These are phyloP conservation scores for Oscheius sp. DNA, from an alignment of 2,888 invertebrate genomes.

Conservation along the genomic window DNA sequence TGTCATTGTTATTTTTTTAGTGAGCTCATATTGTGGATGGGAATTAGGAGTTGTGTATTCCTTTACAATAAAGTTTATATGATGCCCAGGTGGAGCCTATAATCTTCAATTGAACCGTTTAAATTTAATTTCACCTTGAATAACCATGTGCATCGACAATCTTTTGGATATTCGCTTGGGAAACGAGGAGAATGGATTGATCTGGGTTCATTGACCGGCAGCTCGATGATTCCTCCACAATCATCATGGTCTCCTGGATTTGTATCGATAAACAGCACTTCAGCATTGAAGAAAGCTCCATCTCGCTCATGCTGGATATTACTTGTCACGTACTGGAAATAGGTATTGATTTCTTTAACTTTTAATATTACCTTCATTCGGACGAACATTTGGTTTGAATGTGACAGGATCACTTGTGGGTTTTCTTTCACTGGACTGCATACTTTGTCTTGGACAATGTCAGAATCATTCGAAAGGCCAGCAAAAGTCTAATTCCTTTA, in stretches of 20 bases:
- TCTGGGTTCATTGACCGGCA: slow-evolving; percentile 24
- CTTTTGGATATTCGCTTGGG: slow-evolving; percentile 44
- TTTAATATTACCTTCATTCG: slow-evolving; percentile 33
- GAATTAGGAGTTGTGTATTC: slow-evolving; percentile 45
- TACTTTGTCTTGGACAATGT: slow-evolving; percentile 45
- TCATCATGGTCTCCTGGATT: slow-evolving; percentile 32
- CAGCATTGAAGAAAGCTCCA: slow-evolving; percentile 37
- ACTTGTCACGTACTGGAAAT: not conserved
- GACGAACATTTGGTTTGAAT: slow-evolving; percentile 55
- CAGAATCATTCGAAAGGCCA: slow-evolving; percentile 46
- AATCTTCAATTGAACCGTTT: not conserved
- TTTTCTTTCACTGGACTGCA: slow-evolving; percentile 27
- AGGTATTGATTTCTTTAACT: not conserved
- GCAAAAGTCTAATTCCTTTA: slow-evolving; percentile 47
- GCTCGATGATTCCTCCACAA: slow-evolving; percentile 41
- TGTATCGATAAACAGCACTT: slow-evolving; percentile 36
- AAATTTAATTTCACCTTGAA: slow-evolving; percentile 33
- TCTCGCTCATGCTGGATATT: slow-evolving; percentile 2
- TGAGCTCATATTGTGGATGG: slow-evolving; percentile 27
- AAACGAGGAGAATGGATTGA: slow-evolving; percentile 42
- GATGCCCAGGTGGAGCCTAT: slow-evolving; percentile 55
- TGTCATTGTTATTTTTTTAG: not conserved
- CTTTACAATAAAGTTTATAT: slow-evolving; percentile 46
- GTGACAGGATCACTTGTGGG: slow-evolving; percentile 33
- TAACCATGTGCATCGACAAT: slow-evolving; percentile 56